phyloP scores from a whole-genome alignment of 2,113 vertebrate species.

The Turdus rufiventris region DNA sequence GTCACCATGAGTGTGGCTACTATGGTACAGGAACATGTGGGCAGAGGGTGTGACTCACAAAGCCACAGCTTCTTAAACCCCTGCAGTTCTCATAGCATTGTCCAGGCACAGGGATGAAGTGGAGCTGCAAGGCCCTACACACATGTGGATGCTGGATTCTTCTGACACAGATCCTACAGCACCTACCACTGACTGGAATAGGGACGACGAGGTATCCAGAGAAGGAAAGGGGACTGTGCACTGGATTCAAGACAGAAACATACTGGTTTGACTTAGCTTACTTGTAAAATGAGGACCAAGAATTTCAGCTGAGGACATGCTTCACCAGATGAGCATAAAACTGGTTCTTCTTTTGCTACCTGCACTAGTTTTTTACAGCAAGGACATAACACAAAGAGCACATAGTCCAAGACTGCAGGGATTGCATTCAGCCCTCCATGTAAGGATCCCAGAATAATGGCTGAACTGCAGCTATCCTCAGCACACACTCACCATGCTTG shows the following conservation, averaged over 20 bases:
- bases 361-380: not conserved
- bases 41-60: not conserved
- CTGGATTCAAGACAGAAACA: not conserved
- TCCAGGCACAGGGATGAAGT: fast-evolving
- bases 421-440: not conserved
- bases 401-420: not conserved
- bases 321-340: not conserved
- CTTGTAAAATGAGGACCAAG: not conserved
- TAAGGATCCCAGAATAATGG: not conserved
- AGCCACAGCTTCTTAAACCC: not conserved
- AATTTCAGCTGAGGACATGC: not conserved
- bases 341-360: not conserved
- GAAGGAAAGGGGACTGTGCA: not conserved
- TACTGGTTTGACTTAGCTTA: not conserved
- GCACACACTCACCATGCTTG: not conserved
- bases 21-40: fast-evolving
- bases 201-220: not conserved
- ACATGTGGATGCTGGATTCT: not conserved
- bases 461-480: not conserved
- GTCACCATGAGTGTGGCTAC: not conserved
- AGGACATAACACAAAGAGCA: not conserved
- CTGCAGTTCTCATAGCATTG: not conserved
- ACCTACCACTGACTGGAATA: not conserved
- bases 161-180: not conserved
- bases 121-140: not conserved